Evolutionary conservation across 2,888 invertebrate species (phyloP), one percentile per base, ranked within the genome.

Genomic region (Apotomis betuletana): DNA sequence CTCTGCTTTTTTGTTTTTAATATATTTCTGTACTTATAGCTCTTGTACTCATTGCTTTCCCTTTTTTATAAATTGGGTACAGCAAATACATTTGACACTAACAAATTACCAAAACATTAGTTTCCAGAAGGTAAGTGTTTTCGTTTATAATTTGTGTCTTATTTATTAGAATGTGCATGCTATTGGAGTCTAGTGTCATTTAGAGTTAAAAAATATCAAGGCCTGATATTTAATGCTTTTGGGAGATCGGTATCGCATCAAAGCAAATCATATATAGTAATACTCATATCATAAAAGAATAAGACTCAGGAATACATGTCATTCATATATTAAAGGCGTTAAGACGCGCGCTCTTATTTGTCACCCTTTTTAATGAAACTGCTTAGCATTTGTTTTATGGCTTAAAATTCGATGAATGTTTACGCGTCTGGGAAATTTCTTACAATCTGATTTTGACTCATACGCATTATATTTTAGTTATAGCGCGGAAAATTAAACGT

Each of bases 101-200:
- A 71, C 67, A 61, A 57, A 57, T 67, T 51, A 49, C 57, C 57
- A 41, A 36, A 44, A 71, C 67, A 71, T 54, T 13, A 49, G 15
- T 61, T 67, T 60, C 3, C 13, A 46, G 27, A 70, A 69, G 73
- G 74, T 74, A 71, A 71, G 71, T 71, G 59, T 27, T 61, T 9
- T 60, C 41, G 27, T 27, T 27, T 27, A 51, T 59, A 51, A 52
- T 46, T 46, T 36, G n/a, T 55, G 61, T 52, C 27, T 46, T 41
- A 55, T 52, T 63, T 63, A 44, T 9, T 58, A 38, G 46, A 46
- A 65, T 65, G 55, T 59, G 67, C 67, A 67, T 67, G 67, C 13
- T 51, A 67, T 59, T 54, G 51, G 38, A 55, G 65, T 57, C 55
- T 41, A 12, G 46, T 36, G 44, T 49, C 49, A 49, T 49, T 13